These are phyloP conservation scores for Lithophane leautieri DNA, from an alignment of 2,888 invertebrate species.

Conservation along the genomic window DNA sequence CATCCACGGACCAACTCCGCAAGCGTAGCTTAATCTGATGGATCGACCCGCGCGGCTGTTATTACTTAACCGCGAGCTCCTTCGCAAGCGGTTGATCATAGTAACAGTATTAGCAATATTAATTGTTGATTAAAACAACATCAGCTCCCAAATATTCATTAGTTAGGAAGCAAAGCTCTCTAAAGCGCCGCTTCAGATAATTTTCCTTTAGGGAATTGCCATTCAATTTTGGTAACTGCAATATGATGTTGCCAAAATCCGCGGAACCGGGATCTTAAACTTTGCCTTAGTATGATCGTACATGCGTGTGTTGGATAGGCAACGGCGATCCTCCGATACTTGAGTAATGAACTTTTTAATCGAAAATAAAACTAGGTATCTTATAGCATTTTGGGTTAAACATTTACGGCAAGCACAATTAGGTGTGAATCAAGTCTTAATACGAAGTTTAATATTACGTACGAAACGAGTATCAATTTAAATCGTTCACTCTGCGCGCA, in stretches of 20 bases:
- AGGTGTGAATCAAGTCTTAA: neutral
- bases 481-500: neutral
- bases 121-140: neutral
- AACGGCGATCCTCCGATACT: neutral
- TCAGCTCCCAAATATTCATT: conserved; percentile 14
- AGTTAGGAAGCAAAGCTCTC: neutral
- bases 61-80: too few relatives aligned
- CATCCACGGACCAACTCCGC: too few relatives aligned
- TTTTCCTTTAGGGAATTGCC: conserved; percentile 17
- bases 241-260: conserved; percentile 3
- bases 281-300: neutral
- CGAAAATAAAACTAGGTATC: neutral
- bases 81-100: neutral
- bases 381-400: neutral
- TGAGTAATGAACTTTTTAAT: neutral
- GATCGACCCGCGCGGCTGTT: too few relatives aligned
- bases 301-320: neutral
- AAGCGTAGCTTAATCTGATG: too few relatives aligned
- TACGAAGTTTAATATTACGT: neutral
- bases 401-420: neutral
- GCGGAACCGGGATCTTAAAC: neutral
- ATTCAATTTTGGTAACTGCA: conserved; percentile 9
- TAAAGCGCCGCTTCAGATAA: conserved; percentile 20
- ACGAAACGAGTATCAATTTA: neutral
- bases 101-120: neutral